phyloP scores from a whole-genome alignment of 2,113 vertebrate species.

The Aegithalos caudatus region DNA sequence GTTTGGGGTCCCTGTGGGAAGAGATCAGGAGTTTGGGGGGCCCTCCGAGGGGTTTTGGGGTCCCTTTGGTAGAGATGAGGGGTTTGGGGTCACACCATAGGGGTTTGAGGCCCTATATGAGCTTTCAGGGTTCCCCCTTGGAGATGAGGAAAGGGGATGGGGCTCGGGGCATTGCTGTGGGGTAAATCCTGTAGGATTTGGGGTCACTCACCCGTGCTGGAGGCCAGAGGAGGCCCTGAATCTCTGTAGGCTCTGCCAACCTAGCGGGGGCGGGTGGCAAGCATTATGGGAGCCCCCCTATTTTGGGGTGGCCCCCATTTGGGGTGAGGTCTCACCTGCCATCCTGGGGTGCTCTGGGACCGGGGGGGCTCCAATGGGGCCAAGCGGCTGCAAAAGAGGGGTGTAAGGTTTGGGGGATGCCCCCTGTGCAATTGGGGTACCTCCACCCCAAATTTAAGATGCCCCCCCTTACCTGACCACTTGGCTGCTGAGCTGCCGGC shows the following conservation, averaged over 20 bases:
- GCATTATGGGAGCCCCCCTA: too few species aligned
- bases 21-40: not conserved
- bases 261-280: fast-evolving
- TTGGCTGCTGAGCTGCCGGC: not conserved
- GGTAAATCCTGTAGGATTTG: not conserved
- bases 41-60: not conserved
- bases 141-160: not conserved
- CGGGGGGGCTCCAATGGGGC: not conserved
- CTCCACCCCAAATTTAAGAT: not conserved
- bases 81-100: not conserved
- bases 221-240: not conserved
- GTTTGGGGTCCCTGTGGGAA: not conserved
- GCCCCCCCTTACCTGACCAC: not conserved
- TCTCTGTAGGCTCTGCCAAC: not conserved
- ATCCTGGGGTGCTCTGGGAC: not conserved
- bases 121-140: not conserved
- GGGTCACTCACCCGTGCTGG: not conserved
- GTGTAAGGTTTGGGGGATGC: not conserved
- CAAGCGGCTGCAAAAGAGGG: not conserved
- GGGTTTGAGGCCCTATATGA: too few species aligned
- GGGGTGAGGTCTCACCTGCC: not conserved
- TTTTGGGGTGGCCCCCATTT: not conserved
- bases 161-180: not conserved
- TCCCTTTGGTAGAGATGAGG: not conserved
- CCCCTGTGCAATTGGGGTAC: not conserved